These are phyloP conservation scores for Arothron firmamentum DNA, from an alignment of 2,113 vertebrate species.

Conservation along the genomic window DNA sequence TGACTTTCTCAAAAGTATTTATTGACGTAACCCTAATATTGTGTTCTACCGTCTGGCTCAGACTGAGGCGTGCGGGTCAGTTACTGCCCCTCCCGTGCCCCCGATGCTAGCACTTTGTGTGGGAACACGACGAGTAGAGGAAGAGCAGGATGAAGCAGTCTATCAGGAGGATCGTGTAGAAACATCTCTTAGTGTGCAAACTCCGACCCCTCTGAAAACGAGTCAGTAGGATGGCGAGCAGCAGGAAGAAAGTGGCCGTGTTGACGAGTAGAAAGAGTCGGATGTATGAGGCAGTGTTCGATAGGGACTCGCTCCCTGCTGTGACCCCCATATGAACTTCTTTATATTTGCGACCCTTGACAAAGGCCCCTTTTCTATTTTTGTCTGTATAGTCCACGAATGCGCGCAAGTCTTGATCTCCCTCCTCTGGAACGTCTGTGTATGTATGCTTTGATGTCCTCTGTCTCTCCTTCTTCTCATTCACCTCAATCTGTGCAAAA, in stretches of 20 bases:
- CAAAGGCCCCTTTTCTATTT: constrained; percentile 70
- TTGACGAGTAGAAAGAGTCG: constrained; percentile 91
- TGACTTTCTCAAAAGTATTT: constrained; percentile 12
- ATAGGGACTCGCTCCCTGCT: constrained; percentile 67
- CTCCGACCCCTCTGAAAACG: constrained; percentile 87
- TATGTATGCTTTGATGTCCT: constrained; percentile 81
- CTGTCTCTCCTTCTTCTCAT: constrained; percentile 85
- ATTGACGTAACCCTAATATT: constrained; percentile 1
- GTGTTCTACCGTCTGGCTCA: constrained; percentile 36
- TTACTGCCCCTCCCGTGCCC: constrained; percentile 15
- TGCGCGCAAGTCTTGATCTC: constrained; percentile 83
- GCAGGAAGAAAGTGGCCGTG: constrained; percentile 91
- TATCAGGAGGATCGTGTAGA: constrained; percentile 86
- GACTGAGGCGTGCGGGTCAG: constrained; percentile 41
- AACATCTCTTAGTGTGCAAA: constrained; percentile 86
- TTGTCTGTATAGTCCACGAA: constrained; percentile 88
- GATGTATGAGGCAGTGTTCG: constrained; percentile 83
- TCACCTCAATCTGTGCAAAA: constrained; percentile 92
- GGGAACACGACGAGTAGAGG: constrained; percentile 93
- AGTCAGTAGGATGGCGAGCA: constrained; percentile 86
- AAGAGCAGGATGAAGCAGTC: constrained; percentile 92
- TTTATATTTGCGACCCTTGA: constrained; percentile 73
- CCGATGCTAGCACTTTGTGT: constrained; percentile 81
- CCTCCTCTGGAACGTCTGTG: constrained; percentile 84
- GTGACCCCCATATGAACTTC: constrained; percentile 73